phyloP scores from a whole-genome alignment of 2,888 invertebrate genomes.

The Scaptomyza polygonia region DNA sequence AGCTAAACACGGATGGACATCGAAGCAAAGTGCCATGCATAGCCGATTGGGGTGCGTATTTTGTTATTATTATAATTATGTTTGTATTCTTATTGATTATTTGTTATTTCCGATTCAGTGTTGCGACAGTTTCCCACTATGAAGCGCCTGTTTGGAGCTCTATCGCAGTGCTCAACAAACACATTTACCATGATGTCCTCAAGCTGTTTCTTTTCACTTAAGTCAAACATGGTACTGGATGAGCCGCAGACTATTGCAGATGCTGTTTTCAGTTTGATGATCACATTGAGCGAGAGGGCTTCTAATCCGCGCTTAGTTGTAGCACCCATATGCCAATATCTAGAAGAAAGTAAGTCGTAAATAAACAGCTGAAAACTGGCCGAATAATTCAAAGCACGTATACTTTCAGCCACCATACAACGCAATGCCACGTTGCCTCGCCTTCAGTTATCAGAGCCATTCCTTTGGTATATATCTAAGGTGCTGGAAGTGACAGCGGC shows the following conservation, averaged over 20 bases:
- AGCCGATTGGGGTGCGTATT: conserved; percentile 88
- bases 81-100: background rate
- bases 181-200: conserved; percentile 89
- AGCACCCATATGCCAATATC: conserved; percentile 90
- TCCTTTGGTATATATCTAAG: conserved; percentile 92
- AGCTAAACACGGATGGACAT: conserved; percentile 85
- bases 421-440: conserved; percentile 82
- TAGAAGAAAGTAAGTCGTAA: conserved; percentile 84
- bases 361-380: background rate
- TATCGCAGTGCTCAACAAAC: conserved; percentile 90
- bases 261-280: conserved; percentile 93
- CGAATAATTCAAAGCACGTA: background rate
- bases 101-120: conserved; percentile 84
- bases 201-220: conserved; percentile 84
- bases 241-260: conserved; percentile 92
- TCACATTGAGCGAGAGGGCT: conserved; percentile 90
- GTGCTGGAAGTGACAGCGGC: conserved; percentile 91
- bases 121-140: conserved; percentile 91
- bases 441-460: conserved; percentile 91
- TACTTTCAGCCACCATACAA: conserved; percentile 78
- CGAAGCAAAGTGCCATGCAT: conserved; percentile 88
- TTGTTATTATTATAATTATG: background rate
- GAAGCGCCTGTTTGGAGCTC: conserved; percentile 91
- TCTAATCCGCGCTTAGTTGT: conserved; percentile 91
- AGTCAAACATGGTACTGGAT: conserved; percentile 82